These are phyloP conservation scores for Dasyornis broadbenti DNA, from an alignment of 2,113 vertebrate species.

Conservation along the genomic window DNA sequence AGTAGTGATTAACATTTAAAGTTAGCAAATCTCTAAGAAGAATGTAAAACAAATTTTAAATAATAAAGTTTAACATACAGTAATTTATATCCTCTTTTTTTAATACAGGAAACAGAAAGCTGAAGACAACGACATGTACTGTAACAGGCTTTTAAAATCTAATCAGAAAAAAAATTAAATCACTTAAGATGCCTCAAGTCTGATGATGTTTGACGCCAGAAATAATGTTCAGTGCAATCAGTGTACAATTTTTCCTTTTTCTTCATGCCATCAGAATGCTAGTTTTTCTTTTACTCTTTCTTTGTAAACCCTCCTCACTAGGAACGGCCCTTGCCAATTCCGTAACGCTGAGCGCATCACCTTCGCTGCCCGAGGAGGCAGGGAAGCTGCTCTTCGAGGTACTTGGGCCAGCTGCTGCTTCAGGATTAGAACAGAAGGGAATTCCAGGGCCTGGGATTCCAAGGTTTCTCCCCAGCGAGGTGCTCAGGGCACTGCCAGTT, in stretches of 20 bases:
- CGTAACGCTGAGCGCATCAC: neutral
- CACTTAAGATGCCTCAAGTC: constrained; percentile 80
- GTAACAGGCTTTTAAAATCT: constrained; percentile 69
- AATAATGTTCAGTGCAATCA: constrained; percentile 85
- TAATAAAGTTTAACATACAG: neutral
- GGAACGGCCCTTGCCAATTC: constrained; percentile 2
- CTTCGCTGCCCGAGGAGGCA: constrained; percentile 14
- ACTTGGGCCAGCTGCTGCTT: constrained; percentile 52
- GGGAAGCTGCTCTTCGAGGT: neutral
- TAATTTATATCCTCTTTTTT: neutral
- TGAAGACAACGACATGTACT: constrained; percentile 79
- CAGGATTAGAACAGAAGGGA: constrained; percentile 8
- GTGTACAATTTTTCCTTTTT: constrained; percentile 81
- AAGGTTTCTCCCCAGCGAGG: neutral
- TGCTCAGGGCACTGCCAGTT: constrained; percentile 1
- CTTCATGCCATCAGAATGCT: constrained; percentile 69
- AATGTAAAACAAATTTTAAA: neutral
- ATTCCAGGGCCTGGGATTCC: neutral
- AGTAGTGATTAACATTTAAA: neutral
- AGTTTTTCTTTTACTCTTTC: constrained; percentile 69
- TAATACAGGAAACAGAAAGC: constrained; percentile 90
- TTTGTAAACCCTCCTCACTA: constrained; percentile 51
- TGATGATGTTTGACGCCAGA: constrained; percentile 84
- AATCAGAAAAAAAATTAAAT: constrained; percentile 71
- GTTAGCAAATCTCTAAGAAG: neutral